Evolutionary conservation across 2,888 invertebrate genomes (phyloP), one percentile per base, ranked within the genome.

Genomic region (Lordiphosa andalusiaca): DNA sequence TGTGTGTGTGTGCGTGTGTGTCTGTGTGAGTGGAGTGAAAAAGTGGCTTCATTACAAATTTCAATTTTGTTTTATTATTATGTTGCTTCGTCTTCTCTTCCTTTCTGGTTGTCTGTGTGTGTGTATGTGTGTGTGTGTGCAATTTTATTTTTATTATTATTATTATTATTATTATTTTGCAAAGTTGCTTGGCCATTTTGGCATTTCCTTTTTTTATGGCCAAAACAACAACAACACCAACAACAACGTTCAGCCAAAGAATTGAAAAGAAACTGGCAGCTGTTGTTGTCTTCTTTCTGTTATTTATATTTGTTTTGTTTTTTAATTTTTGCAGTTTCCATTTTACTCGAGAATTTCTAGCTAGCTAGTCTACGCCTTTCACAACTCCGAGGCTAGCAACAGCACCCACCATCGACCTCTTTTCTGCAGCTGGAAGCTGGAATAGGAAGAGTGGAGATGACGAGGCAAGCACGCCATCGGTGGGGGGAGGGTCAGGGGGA

Each of bases 1-100:
- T 38, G 7, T 16, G 51, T 53, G 64, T 41, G 61, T n/a, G n/a
- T n/a, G n/a, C n/a, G n/a, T n/a, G n/a, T n/a, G n/a, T n/a, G n/a
- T n/a, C 6, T 38, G 7, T 38, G 7, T 16, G 51, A 55, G 64
- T 41, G 61, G 48, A 52, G 59, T 53, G 62, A 65, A 69, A 73
- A 85, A 77, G 75, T 73, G 70, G 84, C 86, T 84, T 85, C 81
- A 84, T 84, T 86, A 86, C 84, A 75, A 86, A 74, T 84, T 84
- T 84, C 86, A 85, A 85, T 86, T 86, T 86, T 85, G 73, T 85
- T 84, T 84, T 84, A 75, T 85, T 77, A 80, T 84, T 73, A 69
- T 76, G 69, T 51, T 51, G 33, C 19, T 38, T 46, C 16, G 19
- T 10, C 33, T 30, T 40, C 30, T 60, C 60, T 35, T 38, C 13